Evolutionary conservation across 2,113 vertebrate species (phyloP).

Genomic region (Pterocles burchelli): DNA sequence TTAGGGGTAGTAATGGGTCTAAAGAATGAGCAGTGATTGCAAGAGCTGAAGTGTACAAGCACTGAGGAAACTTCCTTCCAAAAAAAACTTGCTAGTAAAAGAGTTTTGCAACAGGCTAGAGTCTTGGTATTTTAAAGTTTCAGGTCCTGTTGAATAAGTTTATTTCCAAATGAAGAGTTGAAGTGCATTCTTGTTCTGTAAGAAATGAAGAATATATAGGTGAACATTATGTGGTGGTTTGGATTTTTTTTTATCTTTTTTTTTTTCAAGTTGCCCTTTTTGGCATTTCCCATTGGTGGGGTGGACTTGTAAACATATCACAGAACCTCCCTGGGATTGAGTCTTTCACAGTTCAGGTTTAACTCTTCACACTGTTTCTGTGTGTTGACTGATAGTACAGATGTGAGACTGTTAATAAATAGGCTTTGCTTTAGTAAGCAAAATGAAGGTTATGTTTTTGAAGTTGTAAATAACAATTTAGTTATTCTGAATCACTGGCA

Average conservation of each 20-base stretch:
- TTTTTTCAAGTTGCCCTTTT: background rate
- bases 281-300: fast-evolving
- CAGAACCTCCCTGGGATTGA: background rate
- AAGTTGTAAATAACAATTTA: background rate
- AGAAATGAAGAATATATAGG: background rate
- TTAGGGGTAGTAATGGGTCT: background rate
- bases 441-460: background rate
- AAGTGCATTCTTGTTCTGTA: background rate
- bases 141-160: background rate
- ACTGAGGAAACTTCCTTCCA: background rate
- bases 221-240: background rate
- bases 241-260: background rate
- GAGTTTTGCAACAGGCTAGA: background rate
- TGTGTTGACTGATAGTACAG: background rate
- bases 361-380: background rate
- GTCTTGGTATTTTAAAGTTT: background rate
- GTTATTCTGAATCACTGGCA: background rate
- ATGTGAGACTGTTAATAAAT: background rate
- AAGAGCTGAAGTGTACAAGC: background rate
- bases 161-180: background rate
- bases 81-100: background rate
- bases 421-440: background rate
- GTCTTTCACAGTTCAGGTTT: background rate
- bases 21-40: background rate
- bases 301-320: background rate